Evolutionary conservation across 2,113 vertebrate genomes (phyloP).

Genomic region (Tautogolabrus adspersus): DNA sequence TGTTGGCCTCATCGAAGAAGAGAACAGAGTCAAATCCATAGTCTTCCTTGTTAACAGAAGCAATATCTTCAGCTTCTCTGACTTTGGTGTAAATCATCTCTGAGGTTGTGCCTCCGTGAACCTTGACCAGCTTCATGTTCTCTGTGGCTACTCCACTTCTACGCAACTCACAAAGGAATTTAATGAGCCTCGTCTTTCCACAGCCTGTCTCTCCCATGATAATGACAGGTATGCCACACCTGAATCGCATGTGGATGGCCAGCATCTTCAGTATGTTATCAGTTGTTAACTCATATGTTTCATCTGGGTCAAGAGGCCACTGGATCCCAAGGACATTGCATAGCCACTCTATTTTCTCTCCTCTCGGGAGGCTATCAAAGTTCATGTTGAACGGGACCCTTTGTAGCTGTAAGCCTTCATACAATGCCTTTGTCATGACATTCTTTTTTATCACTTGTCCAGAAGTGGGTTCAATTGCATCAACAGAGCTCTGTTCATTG

Average conservation of each 20-base stretch:
- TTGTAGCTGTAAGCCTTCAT: conserved; percentile 84
- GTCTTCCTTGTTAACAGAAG: conserved; percentile 81
- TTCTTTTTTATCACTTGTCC: conserved; percentile 84
- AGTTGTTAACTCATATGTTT: conserved; percentile 93
- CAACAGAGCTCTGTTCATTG: conserved; percentile 72
- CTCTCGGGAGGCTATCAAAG: conserved; percentile 88
- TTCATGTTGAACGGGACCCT: conserved; percentile 90
- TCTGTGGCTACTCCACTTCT: conserved; percentile 77
- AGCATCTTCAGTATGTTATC: conserved; percentile 96
- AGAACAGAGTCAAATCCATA: conserved; percentile 89
- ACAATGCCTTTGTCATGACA: conserved; percentile 86
- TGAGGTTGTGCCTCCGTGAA: conserved; percentile 93
- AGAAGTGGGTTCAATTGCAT: conserved; percentile 86
- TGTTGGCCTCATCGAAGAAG: conserved; percentile 98
- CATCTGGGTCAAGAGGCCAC: conserved; percentile 89
- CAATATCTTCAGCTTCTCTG: conserved; percentile 85
- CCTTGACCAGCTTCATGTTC: conserved; percentile 94
- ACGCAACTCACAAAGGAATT: conserved; percentile 89
- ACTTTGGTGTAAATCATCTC: conserved; percentile 88
- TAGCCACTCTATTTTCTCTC: conserved; percentile 88
- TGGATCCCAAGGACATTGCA: conserved; percentile 90
- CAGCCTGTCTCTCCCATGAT: conserved; percentile 99
- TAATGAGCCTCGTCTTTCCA: conserved; percentile 94
- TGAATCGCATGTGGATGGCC: conserved; percentile 96
- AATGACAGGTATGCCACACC: conserved; percentile 94